Evolutionary conservation across 2,797 vertebrate genomes (phyloP), one percentile per base, ranked within the genome.

Genomic region (Eulemur rubriventer): DNA sequence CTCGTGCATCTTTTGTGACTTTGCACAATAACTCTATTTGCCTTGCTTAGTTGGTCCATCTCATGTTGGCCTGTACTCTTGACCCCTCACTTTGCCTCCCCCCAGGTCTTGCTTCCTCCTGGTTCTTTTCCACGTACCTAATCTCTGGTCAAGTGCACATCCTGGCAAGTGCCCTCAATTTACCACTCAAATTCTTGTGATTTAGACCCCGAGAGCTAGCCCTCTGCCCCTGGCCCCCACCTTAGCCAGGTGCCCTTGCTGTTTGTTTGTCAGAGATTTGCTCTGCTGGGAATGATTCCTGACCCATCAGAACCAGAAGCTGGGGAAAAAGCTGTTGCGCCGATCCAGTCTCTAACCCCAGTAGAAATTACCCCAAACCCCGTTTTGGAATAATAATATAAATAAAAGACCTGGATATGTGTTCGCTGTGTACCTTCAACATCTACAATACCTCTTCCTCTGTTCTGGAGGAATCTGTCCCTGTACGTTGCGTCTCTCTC

Each of bases 221-320:
- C 69, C 22, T 86, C 7, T 61, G 75, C 18, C 50, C 28, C 28
- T 38, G 6, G 38, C 11, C 59, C 38, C 13, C 38, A 35, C 18
- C 13, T 59, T 33, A 52, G n/a, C 38, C 3, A 13, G n/a, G 2
- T 14, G 3, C 16, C 14, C 10, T 28, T 76, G 2, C 41, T 22
- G 26, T 18, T 57, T 38, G 13, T 2, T 55, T 7, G 67, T 69
- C 17, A 57, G 89, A 70, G 57, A 65, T 24, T 6, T 41, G 18
- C 26, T 84, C 24, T 26, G 4, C 26, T 41, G 72, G 67, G 33
- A 72, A 24, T 57, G 75, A n/a, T 20, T 24, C 50, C 43, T 63
- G 43, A 48, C 24, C 13, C 24, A 22, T 41, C 22, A 86, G 69
- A 78, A 95, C 28, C 28, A 81, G 91, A 72, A 89, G 13, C n/a